A percentile compares a stretch with the other conserved stretches of the same genome.
Conservation (phyloP, 2,113 vertebrate genomes). For the Bubo bubo region DNA sequence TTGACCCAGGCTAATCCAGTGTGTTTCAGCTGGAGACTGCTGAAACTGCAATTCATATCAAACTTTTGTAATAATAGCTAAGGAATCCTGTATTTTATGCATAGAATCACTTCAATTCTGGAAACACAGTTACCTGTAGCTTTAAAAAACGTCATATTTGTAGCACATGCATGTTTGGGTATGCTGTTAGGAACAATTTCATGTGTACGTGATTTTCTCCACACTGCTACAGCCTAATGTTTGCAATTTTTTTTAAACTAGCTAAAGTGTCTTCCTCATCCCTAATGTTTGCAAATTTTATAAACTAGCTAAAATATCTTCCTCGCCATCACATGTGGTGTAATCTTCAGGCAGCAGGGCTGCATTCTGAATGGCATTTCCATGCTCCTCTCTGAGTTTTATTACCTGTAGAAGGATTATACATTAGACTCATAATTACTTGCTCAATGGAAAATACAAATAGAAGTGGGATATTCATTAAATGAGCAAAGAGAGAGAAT, state of each 20-base stretch:
- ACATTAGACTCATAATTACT: slow-evolving; percentile 6
- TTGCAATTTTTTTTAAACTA: neutral
- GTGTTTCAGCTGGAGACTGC: neutral
- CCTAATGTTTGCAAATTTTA: neutral
- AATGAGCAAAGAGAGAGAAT: neutral
- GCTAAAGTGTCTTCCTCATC: neutral
- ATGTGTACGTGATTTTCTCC: neutral
- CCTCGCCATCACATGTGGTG: neutral
- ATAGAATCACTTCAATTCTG: neutral
- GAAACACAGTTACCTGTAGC: neutral
- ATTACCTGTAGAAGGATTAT: slow-evolving; percentile 9
- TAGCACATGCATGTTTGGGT: neutral
- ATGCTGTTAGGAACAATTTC: neutral
- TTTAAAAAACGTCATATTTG: neutral
- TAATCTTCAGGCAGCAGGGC: neutral
- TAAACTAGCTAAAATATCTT: neutral
- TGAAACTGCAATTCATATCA: neutral
- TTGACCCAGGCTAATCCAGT: neutral
- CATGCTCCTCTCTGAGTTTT: neutral
- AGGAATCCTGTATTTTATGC: neutral
- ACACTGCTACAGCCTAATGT: neutral
- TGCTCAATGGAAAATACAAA: slow-evolving; percentile 29
- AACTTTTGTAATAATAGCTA: neutral
- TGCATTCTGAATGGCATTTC: neutral
- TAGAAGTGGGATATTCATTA: slow-evolving; percentile 4